phyloP scores from a whole-genome alignment of 1,140 invertebrate genomes.

The Bombus cullumanus region DNA sequence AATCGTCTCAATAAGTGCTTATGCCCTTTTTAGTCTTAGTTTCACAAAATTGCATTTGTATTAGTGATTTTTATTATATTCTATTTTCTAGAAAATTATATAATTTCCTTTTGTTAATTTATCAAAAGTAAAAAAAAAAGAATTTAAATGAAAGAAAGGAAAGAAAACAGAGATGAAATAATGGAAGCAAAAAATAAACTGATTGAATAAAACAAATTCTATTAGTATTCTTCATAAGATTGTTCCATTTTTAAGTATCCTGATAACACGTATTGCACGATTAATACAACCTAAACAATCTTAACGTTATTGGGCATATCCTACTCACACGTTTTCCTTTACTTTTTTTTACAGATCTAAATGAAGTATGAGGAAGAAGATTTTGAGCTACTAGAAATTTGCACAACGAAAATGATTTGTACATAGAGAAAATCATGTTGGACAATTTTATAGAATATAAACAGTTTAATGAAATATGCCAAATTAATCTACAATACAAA shows the following conservation, averaged over 20 bases:
- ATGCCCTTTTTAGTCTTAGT: background rate
- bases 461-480: constrained; percentile 41
- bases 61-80: background rate
- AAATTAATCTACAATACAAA: constrained; percentile 48
- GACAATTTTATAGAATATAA: constrained; percentile 39
- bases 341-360: constrained; percentile 76
- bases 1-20: background rate
- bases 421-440: constrained; percentile 66
- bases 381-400: constrained; percentile 54
- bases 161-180: background rate
- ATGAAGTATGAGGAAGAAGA: constrained; percentile 41
- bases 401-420: constrained; percentile 67
- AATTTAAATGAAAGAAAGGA: background rate
- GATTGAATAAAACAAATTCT: background rate
- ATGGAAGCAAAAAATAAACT: background rate
- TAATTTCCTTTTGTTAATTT: background rate
- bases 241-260: background rate
- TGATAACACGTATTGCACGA: background rate
- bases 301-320: background rate
- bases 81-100: background rate
- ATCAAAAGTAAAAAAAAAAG: background rate
- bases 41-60: background rate
- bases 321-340: constrained; percentile 34
- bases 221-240: background rate
- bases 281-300: background rate